Evolutionary conservation across 2,797 vertebrate genomes (phyloP), one percentile per base, ranked within the genome.

Genomic region (Meda fulgida): DNA sequence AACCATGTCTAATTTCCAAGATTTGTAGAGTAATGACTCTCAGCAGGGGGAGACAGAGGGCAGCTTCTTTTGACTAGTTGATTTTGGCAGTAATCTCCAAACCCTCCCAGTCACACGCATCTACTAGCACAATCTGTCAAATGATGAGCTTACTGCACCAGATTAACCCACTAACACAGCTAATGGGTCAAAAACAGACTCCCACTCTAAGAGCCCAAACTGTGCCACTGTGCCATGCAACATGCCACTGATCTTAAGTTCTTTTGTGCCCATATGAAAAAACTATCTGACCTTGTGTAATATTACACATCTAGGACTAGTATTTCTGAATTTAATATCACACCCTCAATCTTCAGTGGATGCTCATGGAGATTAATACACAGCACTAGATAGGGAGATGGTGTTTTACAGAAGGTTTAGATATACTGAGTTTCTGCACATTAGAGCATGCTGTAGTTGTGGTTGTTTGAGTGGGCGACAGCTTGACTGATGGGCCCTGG

Each of bases 11-110:
- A 46, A 65, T 66, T 66, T 66, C 21, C 63, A 67, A 14, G 21
- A 34, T 66, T 65, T 66, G 26, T 11, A 31, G 23, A 11, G 55
- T 29, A 55, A 58, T 70, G 19, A 36, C 83, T 67, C 43, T 65
- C 86, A 86, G 81, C 83, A 90, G 87, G 58, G 76, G 86, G 87
- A 77, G 87, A 88, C 81, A 88, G 36, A 81, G 84, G 81, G 84
- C 80, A 84, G 66, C 9, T 81, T 43, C 53, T 80, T 51, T 43
- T 72, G 78, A 81, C 79, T 82, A 73, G 60, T 81, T 84, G 46
- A 69, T 72, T 78, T 16, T 70, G 67, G 58, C 60, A 67, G 36
- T 84, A 84, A 84, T 88, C 65, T 72, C 43, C 38, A 73, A 69
- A 46, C 40, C 46, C 58, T 31, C 40, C 13, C n/a, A 36, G 13